Conservation (phyloP, 2,888 invertebrate genomes). For the Eupithecia dodoneata region DNA sequence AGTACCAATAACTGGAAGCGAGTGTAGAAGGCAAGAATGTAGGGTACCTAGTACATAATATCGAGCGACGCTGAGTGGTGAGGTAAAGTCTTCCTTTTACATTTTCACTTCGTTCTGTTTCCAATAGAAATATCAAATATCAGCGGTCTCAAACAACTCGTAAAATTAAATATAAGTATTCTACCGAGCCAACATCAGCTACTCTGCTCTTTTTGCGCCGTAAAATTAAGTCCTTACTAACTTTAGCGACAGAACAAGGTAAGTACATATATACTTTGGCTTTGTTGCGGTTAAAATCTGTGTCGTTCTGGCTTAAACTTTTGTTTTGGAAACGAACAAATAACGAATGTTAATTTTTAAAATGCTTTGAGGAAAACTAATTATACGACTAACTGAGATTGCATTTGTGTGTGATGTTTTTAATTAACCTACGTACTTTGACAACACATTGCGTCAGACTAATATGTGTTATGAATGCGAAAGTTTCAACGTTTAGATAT, state of each 20-base stretch:
- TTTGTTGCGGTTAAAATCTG: slow-evolving; percentile 7
- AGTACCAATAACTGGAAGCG: background rate
- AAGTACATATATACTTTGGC: slow-evolving; percentile 7
- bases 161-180: slow-evolving; percentile 13
- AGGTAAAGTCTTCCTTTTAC: slow-evolving; percentile 7
- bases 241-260: background rate
- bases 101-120: slow-evolving; percentile 5
- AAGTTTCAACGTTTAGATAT: no score
- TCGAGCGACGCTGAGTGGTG: background rate
- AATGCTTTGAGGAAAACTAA: background rate
- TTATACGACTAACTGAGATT: background rate
- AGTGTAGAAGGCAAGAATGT: background rate
- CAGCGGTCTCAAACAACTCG: background rate
- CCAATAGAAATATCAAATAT: slow-evolving; percentile 17
- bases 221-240: slow-evolving; percentile 6
- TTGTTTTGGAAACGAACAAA: background rate
- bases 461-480: no score
- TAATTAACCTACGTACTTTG: background rate
- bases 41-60: background rate
- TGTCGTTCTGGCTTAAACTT: slow-evolving; percentile 1
- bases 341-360: background rate
- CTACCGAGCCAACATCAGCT: background rate
- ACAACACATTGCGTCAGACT: no score
- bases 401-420: background rate
- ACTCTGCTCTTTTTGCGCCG: slow-evolving; percentile 4